A percentile compares a stretch with the other conserved stretches of the same genome.
Conservation (phyloP, 2,888 invertebrate genomes). For the Euclidia mi region DNA sequence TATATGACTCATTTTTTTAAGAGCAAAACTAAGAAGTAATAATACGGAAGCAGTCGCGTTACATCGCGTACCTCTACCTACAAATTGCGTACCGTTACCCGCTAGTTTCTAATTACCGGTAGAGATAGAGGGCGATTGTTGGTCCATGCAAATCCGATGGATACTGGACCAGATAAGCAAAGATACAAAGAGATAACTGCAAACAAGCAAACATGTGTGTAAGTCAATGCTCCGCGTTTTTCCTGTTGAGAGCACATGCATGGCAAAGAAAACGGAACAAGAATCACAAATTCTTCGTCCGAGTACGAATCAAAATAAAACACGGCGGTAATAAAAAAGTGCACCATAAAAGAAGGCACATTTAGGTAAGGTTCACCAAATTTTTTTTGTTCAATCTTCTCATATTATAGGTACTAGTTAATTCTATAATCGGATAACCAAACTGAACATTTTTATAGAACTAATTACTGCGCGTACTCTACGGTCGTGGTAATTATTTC, state of each 20-base stretch:
- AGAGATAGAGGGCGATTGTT: slow-evolving; percentile 83
- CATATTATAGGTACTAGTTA: neutral
- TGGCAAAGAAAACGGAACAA: neutral
- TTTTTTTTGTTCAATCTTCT: neutral
- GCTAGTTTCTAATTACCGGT: slow-evolving; percentile 85
- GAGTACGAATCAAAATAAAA: no score
- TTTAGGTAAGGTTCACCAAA: no score
- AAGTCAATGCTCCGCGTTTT: slow-evolving; percentile 44
- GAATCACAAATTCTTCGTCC: no score
- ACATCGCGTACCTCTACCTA: slow-evolving; percentile 66
- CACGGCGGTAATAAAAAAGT: no score
- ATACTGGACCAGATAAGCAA: slow-evolving; percentile 70
- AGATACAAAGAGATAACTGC: slow-evolving; percentile 53
- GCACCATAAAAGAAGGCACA: no score
- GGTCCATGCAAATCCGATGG: slow-evolving; percentile 82
- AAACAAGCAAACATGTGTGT: slow-evolving; percentile 56
- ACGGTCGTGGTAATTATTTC: slow-evolving; percentile 56
- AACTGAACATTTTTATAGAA: slow-evolving; percentile 26
- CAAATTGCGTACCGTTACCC: slow-evolving; percentile 81
- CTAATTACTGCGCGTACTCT: slow-evolving; percentile 36
- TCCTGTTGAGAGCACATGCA: slow-evolving; percentile 24
- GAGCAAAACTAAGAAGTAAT: no score
- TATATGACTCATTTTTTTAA: no score
- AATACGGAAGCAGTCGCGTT: slow-evolving; percentile 57
- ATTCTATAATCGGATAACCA: slow-evolving; percentile 10